phyloP scores from a whole-genome alignment of 2,797 vertebrate genomes.

The Alca torda region DNA sequence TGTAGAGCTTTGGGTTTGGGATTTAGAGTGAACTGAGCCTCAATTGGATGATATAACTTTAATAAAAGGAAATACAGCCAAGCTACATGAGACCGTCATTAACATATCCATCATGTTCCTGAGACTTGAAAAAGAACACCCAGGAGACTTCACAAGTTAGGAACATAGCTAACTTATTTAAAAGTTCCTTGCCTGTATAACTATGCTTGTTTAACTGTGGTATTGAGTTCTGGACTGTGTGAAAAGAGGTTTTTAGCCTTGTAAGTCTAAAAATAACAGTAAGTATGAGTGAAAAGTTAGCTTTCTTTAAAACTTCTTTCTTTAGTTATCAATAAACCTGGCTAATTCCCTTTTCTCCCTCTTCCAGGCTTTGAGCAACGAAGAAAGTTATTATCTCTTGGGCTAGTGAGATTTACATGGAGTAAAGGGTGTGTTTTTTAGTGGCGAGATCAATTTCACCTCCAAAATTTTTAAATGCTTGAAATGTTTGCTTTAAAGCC shows the following conservation, averaged over 20 bases:
- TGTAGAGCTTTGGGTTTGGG: not conserved
- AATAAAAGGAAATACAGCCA: constrained; percentile 48
- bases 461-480: not conserved
- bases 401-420: not conserved
- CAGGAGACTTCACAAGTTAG: constrained; percentile 24
- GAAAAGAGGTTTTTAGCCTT: not conserved
- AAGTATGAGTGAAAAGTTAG: not conserved
- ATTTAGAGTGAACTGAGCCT: constrained; percentile 14
- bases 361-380: not conserved
- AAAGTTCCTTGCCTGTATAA: not conserved
- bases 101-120: constrained; percentile 3
- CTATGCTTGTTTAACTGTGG: not conserved
- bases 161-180: not conserved
- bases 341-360: not conserved
- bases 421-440: not conserved
- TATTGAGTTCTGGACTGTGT: not conserved
- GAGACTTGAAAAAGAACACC: constrained; percentile 10
- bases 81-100: constrained; percentile 35
- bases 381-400: not conserved
- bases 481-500: not conserved
- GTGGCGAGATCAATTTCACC: not conserved
- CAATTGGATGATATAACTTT: constrained; percentile 37
- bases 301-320: not conserved
- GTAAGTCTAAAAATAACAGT: not conserved
- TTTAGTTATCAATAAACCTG: not conserved